Base-by-base conservation (phyloP, 2,797 vertebrate genomes). In the Chromobotia macracanthus region DNA sequence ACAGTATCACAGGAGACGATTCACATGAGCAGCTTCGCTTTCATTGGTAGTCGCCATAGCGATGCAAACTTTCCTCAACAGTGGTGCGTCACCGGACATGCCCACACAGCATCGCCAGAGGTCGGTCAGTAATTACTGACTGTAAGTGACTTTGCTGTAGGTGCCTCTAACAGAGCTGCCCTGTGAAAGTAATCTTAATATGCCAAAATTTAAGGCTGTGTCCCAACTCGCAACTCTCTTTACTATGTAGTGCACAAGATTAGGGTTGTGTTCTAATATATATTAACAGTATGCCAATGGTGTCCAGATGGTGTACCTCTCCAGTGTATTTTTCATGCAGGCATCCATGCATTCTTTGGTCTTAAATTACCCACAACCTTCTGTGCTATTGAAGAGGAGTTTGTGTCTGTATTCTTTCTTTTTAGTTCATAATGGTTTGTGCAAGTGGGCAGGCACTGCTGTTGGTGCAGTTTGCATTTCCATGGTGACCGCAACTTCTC, bases 21-120 rank as follows among this genome's bases (percentile, higher is more conserved):
- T 44, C 41, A 38, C 35, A 11, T 10, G 9, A 44, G 41, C 9
- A 2, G 3, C 70, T 74, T 31, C 18, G 19, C 46, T 51, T n/a
- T 28, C n/a, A 72, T 72, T 72, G 19, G 21, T 72, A 44, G 35
- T 25, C 58, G 55, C 41, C 41, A 44, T 11, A 11, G 41, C 10
- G 41, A 10, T 53, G n/a, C n/a, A 46, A 56, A 19, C 51, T 55
- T 19, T 19, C 51, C 2, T 55, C n/a, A 55, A 1, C 35, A 7
- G 35, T 38, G 35, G 35, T 38, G 10, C 10, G 9, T 44, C 41
- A 44, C 41, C 11, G 41, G 9, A 44, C 41, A 41, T 41, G 38
- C 38, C 7, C 38, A 41, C 38, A 44, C 9, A 44, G 38, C 28
- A 28, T 28, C 28, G 38, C 10, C 38, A 41, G 10, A 11, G 41